Evolutionary conservation across 1,140 invertebrate genomes (phyloP), one percentile per base, ranked within the genome.

Genomic region (Mizuhopecten yessoensis): DNA sequence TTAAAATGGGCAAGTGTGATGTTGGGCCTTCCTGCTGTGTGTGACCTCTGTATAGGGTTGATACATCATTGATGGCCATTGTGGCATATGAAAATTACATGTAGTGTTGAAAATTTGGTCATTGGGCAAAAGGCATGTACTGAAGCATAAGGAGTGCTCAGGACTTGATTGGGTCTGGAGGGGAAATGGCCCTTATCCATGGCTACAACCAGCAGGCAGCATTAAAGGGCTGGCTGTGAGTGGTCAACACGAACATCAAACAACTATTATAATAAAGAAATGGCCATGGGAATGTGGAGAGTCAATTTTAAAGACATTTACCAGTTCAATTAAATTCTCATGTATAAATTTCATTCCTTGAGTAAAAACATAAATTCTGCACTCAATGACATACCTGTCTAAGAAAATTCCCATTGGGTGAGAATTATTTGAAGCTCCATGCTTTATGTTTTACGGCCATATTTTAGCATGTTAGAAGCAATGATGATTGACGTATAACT

Each of bases 51-150:
- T 75, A 17, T n/a, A 75, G 5, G 17, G 57, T 29, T 45, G 42
- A 45, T 75, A 75, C 57, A 75, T 75, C 29, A 75, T 75, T 29
- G 57, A 75, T 5, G 5, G 57, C 57, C 57, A 75, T 75, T 75
- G 57, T 75, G 57, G 5, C 17, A 0, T 75, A 75, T 75, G 23
- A 75, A 75, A 75, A 75, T 75, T 75, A 75, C 57, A 75, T 75
- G 57, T 75, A 75, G 57, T 75, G 57, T 75, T 75, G 57, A 75
- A 75, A 75, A 75, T 75, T 75, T 75, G 57, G 57, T 75, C 57
- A 75, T 75, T 75, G 23, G 57, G n/a, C 23, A 75, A 75, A 75
- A 75, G 29, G 57, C 57, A 75, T 75, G 57, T 75, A 75, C 57
- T 75, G 57, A 29, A 75, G 23, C 57, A 29, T 75, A 75, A 75